These are phyloP conservation scores for Xestoiulus laeticollis DNA, from an alignment of 2,888 invertebrate species.

Conservation along the genomic window DNA sequence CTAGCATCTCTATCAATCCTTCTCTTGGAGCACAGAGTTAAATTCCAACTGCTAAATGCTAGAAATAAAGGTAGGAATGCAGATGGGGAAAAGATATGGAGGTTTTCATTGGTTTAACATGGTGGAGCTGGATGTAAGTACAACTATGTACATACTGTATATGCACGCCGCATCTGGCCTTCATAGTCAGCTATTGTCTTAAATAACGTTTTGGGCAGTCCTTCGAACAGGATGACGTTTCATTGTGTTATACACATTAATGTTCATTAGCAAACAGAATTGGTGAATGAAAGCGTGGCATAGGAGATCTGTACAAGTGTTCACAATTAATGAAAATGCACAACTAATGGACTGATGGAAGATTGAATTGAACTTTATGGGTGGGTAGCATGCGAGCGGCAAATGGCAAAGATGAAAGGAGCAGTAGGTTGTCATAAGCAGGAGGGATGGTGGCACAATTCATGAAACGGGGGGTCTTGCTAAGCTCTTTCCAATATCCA, in stretches of 20 bases:
- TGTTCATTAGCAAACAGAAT: background rate
- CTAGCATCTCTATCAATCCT: background rate
- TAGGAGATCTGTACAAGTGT: background rate
- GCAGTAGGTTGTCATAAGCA: background rate
- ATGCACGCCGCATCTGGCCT: background rate
- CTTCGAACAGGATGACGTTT: background rate
- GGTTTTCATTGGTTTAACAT: background rate
- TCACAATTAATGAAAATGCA: slow-evolving; percentile 3
- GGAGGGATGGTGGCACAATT: background rate
- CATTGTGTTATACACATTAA: background rate
- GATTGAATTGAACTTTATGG: background rate
- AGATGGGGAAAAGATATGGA: slow-evolving; percentile 35
- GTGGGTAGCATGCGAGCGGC: background rate
- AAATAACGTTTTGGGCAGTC: background rate
- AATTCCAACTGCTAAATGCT: slow-evolving; percentile 28
- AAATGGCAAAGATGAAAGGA: slow-evolving; percentile 16
- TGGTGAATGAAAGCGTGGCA: background rate
- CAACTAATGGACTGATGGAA: background rate
- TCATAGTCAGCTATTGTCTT: background rate
- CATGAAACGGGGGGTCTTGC: background rate
- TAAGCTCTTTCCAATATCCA: background rate
- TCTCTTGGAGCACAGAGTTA: background rate
- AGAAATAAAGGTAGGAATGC: slow-evolving; percentile 42
- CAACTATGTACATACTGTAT: background rate
- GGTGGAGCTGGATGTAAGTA: background rate